phyloP scores from a whole-genome alignment of 2,797 vertebrate species.

The Sus cebifrons region DNA sequence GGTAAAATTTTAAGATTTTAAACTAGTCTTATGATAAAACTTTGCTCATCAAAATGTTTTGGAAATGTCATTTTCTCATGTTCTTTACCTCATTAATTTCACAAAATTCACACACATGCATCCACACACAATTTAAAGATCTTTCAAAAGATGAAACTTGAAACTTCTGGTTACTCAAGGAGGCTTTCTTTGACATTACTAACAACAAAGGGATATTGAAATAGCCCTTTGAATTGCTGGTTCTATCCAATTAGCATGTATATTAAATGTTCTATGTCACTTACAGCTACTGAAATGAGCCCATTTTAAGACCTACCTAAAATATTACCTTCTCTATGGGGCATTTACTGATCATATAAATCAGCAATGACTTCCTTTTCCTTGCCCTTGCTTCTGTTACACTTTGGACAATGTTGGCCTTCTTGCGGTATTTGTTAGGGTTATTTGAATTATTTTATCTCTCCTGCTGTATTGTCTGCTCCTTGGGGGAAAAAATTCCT shows the following conservation, averaged over 20 bases:
- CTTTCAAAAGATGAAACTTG: neutral
- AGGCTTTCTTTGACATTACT: neutral
- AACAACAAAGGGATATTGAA: neutral
- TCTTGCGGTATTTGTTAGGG: neutral
- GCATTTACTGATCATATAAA: neutral
- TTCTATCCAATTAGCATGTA: slow-evolving; percentile 12
- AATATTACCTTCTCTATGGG: neutral
- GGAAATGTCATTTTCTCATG: neutral
- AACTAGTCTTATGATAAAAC: neutral
- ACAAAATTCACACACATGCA: neutral
- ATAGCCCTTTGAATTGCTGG: neutral
- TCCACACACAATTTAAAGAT: neutral
- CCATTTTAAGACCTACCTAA: neutral
- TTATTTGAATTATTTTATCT: slow-evolving; percentile 10
- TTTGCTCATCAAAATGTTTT: neutral
- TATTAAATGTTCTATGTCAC: neutral
- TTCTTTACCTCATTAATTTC: neutral
- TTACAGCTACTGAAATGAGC: neutral
- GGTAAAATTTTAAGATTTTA: slow-evolving; percentile 14
- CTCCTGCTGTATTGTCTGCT: neutral
- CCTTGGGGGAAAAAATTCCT: neutral
- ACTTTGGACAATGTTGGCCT: neutral
- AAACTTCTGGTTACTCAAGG: neutral
- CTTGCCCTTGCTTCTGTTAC: neutral
- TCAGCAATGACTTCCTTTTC: neutral